Percentiles rank a stretch among this genome's conserved stretches.
Conservation (phyloP, 2,797 vertebrate genomes). For the Enteromius trimaculatus region DNA sequence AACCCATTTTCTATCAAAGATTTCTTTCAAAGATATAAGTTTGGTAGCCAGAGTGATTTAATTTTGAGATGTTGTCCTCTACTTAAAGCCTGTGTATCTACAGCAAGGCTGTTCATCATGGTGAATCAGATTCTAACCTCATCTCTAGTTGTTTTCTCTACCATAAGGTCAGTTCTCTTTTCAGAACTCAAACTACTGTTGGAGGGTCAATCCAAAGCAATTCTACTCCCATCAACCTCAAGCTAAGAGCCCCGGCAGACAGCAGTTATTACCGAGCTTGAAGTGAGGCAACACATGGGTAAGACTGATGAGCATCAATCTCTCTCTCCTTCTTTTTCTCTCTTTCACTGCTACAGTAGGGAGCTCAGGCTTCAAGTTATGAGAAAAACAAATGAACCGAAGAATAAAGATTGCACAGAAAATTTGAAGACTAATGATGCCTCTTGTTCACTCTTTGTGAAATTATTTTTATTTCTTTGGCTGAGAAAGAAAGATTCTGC, state of each 20-base stretch:
- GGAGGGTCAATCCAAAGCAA: slow-evolving; percentile 26
- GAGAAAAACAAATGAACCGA: slow-evolving; percentile 10
- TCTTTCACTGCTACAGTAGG: not conserved
- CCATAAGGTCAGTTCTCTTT: slow-evolving; percentile 13
- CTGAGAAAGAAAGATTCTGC: not conserved
- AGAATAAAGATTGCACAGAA: not conserved
- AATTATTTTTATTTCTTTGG: not conserved
- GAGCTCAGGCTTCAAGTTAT: not conserved
- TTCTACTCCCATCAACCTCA: slow-evolving; percentile 31
- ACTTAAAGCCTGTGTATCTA: not conserved
- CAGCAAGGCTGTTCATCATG: slow-evolving; percentile 27
- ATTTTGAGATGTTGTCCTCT: not conserved
- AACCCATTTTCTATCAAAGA: not conserved
- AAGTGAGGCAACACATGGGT: slow-evolving; percentile 37
- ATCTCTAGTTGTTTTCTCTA: slow-evolving; percentile 10
- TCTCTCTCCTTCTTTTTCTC: not conserved
- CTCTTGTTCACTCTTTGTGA: not conserved
- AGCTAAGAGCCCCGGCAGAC: slow-evolving; percentile 26
- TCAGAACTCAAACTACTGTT: slow-evolving; percentile 20
- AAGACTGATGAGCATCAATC: slow-evolving; percentile 37
- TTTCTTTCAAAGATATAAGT: not conserved
- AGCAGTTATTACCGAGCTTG: slow-evolving; percentile 37
- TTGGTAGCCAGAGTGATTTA: not conserved
- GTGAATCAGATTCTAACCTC: slow-evolving; percentile 20
- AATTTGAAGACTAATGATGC: not conserved